These are phyloP conservation scores for Ochropleura plecta DNA, from an alignment of 2,888 invertebrate species.

Conservation along the genomic window DNA sequence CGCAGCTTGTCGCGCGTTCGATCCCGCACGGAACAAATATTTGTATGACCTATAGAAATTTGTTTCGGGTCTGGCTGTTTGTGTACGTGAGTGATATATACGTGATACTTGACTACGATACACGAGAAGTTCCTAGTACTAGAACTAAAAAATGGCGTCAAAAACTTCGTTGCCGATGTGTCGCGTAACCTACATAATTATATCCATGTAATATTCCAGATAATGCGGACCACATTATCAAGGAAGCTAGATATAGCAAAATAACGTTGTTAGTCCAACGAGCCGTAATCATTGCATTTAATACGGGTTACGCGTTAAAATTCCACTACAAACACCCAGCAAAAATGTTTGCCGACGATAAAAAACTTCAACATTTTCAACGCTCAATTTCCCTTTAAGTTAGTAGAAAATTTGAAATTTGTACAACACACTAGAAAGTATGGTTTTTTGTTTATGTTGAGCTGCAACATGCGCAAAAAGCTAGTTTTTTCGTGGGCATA, in stretches of 20 bases:
- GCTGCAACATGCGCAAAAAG: constrained; percentile 16
- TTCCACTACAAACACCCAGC: constrained; percentile 41
- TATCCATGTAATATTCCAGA: constrained; percentile 1
- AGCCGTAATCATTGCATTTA: constrained; percentile 40
- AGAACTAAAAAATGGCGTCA: too few species aligned
- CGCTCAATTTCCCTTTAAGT: constrained; percentile 45
- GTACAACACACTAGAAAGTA: constrained; percentile 10
- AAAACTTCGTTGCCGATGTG: too few species aligned
- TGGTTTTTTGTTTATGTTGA: constrained; percentile 21
- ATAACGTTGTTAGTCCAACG: constrained; percentile 20
- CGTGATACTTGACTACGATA: too few species aligned
- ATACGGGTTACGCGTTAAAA: constrained; percentile 48
- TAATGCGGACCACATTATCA: constrained; percentile 27
- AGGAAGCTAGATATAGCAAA: constrained; percentile 28
- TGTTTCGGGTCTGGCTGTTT: too few species aligned
- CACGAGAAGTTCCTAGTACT: too few species aligned
- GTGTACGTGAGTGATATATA: too few species aligned
- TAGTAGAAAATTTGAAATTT: constrained; percentile 22
- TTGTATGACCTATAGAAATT: too few species aligned
- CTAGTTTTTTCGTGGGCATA: not conserved
- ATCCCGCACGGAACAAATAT: too few species aligned
- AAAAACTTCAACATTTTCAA: constrained; percentile 55
- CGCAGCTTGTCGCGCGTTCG: too few species aligned
- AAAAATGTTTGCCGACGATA: constrained; percentile 48
- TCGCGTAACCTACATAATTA: not conserved